These are phyloP conservation scores for Oreortyx pictus DNA, from an alignment of 2,797 vertebrate species.

Conservation along the genomic window DNA sequence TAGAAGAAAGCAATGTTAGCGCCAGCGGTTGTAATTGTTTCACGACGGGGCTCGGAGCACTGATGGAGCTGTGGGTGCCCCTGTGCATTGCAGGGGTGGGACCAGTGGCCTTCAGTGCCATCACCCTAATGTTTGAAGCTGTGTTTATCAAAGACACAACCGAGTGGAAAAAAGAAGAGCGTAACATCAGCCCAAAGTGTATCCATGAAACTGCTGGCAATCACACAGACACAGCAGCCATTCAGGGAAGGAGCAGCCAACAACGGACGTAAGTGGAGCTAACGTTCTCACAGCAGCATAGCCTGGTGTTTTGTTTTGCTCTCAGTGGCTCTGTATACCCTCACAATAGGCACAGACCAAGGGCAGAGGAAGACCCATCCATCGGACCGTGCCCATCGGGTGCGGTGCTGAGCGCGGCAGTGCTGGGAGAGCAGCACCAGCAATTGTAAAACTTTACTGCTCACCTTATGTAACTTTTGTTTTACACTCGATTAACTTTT, in stretches of 20 bases:
- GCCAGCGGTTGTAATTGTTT: too few species aligned
- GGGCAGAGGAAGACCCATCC: not conserved
- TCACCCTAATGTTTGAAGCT: not conserved
- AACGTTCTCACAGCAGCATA: too few species aligned
- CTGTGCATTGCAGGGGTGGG: too few species aligned
- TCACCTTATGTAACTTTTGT: constrained; percentile 59
- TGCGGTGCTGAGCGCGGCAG: not conserved
- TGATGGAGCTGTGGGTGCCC: too few species aligned
- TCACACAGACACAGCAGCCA: not conserved
- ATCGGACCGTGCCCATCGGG: too few species aligned
- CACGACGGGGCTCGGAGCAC: too few species aligned
- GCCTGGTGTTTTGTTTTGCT: too few species aligned
- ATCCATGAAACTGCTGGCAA: not conserved
- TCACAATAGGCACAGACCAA: not conserved
- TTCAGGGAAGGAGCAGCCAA: not conserved
- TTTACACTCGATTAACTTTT: constrained; percentile 75
- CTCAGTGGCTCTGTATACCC: rapidly evolving
- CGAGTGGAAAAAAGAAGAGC: not conserved
- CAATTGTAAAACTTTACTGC: constrained; percentile 41
- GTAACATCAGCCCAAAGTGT: not conserved
- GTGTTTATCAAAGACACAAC: not conserved
- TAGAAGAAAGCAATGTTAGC: too few species aligned
- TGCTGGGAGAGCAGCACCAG: not conserved
- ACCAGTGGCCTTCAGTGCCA: not conserved
- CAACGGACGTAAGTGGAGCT: too few species aligned